Conservation (phyloP, 2,888 invertebrate genomes). For the Leucoma salicis region DNA sequence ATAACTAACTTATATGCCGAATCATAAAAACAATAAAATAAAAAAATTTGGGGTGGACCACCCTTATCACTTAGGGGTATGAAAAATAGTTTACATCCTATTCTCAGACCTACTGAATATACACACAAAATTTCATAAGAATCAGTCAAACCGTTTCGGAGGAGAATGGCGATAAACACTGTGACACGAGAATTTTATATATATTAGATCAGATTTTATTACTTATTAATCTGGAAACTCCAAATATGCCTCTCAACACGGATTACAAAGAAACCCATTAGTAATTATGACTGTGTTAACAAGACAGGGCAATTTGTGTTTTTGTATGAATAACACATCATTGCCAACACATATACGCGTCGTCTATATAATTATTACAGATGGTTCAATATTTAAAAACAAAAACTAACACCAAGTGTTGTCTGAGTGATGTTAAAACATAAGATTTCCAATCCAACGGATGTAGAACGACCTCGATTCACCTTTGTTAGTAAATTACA, state of each 20-base stretch:
- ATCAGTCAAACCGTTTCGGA: no score
- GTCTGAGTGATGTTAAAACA: neutral
- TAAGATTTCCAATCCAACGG: conserved; percentile 7
- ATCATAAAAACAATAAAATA: no score
- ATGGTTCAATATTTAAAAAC: conserved; percentile 17
- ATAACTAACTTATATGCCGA: no score
- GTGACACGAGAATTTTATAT: no score
- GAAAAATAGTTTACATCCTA: no score
- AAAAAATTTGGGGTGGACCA: no score
- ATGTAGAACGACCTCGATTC: conserved; percentile 6
- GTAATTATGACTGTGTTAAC: conserved; percentile 50
- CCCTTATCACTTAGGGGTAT: no score
- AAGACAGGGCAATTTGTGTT: conserved; percentile 42
- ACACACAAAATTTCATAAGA: no score
- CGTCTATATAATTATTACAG: neutral
- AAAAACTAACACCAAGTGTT: neutral
- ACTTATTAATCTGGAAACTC: neutral
- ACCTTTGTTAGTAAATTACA: conserved; percentile 3
- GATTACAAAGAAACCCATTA: conserved; percentile 40
- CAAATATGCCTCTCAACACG: neutral
- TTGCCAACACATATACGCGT: conserved; percentile 3
- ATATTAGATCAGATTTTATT: no score
- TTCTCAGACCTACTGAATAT: no score
- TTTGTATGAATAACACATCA: conserved; percentile 15
- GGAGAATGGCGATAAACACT: no score